Conservation (phyloP, 2,888 invertebrate species). For the Xestia rhomboidea region DNA sequence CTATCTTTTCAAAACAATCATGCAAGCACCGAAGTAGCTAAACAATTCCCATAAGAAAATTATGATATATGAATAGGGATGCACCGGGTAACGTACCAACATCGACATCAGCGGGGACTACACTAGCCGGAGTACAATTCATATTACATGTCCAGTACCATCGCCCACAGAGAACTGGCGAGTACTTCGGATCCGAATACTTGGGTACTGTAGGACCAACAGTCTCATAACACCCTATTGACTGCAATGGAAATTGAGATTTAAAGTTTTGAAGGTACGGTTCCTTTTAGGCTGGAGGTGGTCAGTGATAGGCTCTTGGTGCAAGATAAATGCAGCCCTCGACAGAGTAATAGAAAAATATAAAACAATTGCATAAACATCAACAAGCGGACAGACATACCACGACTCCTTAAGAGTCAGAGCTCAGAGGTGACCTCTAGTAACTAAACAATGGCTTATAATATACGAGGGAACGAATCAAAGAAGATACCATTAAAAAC, state of each 20-base stretch:
- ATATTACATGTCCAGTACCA: conserved; percentile 86
- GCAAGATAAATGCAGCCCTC: conserved; percentile 8
- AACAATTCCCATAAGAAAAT: conserved; percentile 67
- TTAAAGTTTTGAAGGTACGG: conserved; percentile 10
- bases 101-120: conserved; percentile 68
- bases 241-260: conserved; percentile 34
- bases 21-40: conserved; percentile 58
- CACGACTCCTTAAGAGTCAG: conserved; percentile 74
- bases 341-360: conserved; percentile 81
- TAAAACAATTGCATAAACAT: conserved; percentile 87
- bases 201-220: conserved; percentile 34
- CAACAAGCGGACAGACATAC: conserved; percentile 79
- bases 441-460: conserved; percentile 70
- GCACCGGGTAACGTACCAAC: conserved; percentile 53
- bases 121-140: conserved; percentile 82
- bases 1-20: conserved; percentile 50
- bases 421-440: conserved; percentile 68
- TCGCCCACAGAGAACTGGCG: conserved; percentile 84
- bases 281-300: background rate
- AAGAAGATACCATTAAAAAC: conserved; percentile 60
- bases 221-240: conserved; percentile 2
- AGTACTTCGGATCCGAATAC: conserved; percentile 77
- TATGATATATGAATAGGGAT: conserved; percentile 69
- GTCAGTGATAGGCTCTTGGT: background rate
- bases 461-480: conserved; percentile 57